Evolutionary conservation across 2,888 invertebrate genomes (phyloP).

Genomic region (Mellilla xanthometata): DNA sequence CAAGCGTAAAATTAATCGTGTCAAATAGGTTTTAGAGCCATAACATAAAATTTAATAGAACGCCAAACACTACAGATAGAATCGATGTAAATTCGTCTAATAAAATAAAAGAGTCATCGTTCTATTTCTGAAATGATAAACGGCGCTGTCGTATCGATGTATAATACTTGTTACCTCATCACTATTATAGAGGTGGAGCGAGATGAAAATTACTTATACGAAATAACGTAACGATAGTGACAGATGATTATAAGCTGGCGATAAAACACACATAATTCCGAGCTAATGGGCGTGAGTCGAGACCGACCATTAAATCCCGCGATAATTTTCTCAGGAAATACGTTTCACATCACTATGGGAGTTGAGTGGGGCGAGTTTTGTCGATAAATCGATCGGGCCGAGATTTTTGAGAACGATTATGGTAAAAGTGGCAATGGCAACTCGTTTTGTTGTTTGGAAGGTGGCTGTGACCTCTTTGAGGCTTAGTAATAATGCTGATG

Average conservation of each 20-base stretch:
- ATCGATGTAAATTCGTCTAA: slow-evolving; percentile 1
- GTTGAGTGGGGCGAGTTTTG: slow-evolving; percentile 36
- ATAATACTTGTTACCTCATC: slow-evolving; percentile 38
- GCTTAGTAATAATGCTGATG: too few species aligned
- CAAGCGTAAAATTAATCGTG: slow-evolving; percentile 6
- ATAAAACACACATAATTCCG: slow-evolving; percentile 82
- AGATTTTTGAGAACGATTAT: slow-evolving; percentile 24
- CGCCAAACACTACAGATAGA: neutral
- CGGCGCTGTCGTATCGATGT: slow-evolving; percentile 29
- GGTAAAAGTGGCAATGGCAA: slow-evolving; percentile 19
- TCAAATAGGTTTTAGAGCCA: slow-evolving; percentile 5
- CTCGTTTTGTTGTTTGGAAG: neutral
- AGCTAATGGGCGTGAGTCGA: slow-evolving; percentile 60
- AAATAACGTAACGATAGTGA: slow-evolving; percentile 82
- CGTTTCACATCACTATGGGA: slow-evolving; percentile 63
- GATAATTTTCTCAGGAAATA: slow-evolving; percentile 64
- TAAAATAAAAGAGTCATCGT: slow-evolving; percentile 1
- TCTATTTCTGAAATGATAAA: slow-evolving; percentile 4
- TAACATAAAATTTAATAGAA: slow-evolving; percentile 10
- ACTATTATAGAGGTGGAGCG: slow-evolving; percentile 58
- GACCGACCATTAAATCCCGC: slow-evolving; percentile 46
- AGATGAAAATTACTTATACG: slow-evolving; percentile 71
- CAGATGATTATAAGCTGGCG: slow-evolving; percentile 82
- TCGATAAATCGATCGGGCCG: slow-evolving; percentile 42
- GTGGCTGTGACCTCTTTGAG: too few species aligned